phyloP scores from a whole-genome alignment of 2,113 vertebrate species.

The Bambusicola thoracicus region DNA sequence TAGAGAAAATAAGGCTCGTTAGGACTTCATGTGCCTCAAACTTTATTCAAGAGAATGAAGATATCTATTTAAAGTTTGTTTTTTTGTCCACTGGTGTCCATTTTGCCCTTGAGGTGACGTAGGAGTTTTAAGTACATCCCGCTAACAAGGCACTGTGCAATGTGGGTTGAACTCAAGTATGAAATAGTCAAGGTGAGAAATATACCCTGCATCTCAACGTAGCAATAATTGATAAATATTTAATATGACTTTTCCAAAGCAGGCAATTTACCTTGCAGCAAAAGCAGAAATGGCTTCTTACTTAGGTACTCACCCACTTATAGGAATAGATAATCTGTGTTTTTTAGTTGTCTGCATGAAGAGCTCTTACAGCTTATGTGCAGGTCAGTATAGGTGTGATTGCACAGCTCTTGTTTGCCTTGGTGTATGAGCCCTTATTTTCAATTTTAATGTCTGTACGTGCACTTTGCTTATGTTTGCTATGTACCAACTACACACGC shows the following conservation, averaged over 20 bases:
- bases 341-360: neutral
- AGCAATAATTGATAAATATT: neutral
- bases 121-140: neutral
- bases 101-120: neutral
- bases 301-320: neutral
- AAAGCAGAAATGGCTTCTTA: neutral
- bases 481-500: neutral
- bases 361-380: neutral
- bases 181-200: neutral
- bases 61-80: neutral
- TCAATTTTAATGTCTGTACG: neutral
- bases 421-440: neutral
- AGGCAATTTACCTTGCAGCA: neutral
- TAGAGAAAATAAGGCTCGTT: neutral
- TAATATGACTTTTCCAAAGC: neutral
- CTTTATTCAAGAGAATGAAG: neutral
- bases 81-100: neutral
- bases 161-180: neutral
- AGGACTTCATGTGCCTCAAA: neutral
- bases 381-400: neutral
- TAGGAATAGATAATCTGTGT: neutral
- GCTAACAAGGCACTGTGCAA: neutral
- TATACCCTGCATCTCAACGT: neutral
- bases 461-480: neutral
- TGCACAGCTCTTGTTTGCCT: neutral